Conservation (phyloP, 2,888 invertebrate genomes). For the Oxycera nigricornis region DNA sequence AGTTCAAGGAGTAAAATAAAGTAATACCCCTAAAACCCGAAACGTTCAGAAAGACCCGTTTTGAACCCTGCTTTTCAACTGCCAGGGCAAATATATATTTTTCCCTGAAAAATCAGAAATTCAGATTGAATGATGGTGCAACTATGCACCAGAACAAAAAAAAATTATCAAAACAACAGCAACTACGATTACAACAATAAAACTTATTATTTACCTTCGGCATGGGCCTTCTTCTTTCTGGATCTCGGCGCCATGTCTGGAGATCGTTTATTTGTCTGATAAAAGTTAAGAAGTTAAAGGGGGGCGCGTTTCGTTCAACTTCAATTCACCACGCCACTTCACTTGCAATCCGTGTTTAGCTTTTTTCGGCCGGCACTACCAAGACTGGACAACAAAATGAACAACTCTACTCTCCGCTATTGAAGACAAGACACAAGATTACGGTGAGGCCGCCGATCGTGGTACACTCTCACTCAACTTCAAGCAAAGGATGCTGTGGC, state of each 20-base stretch:
- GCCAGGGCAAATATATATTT: too few species aligned
- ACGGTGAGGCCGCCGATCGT: too few species aligned
- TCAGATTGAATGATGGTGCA: too few species aligned
- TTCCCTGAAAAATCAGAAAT: too few species aligned
- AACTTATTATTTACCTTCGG: conserved; percentile 58
- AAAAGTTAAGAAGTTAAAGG: conserved; percentile 18
- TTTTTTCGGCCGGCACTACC: background rate
- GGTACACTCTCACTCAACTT: background rate
- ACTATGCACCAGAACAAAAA: too few species aligned
- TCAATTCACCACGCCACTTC: background rate
- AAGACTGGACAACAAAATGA: background rate
- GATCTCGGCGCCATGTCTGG: conserved; percentile 63
- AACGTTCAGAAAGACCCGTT: too few species aligned
- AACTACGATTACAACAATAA: conserved; percentile 51
- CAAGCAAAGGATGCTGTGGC: background rate
- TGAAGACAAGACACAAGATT: background rate
- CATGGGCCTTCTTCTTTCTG: conserved; percentile 63
- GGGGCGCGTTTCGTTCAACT: conserved; percentile 7
- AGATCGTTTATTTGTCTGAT: conserved; percentile 46
- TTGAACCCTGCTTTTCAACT: too few species aligned
- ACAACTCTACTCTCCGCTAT: background rate
- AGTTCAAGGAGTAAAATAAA: too few species aligned
- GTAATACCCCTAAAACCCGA: too few species aligned
- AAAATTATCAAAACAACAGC: conserved; percentile 35
- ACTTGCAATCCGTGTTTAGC: background rate